These are phyloP conservation scores for Periparus ater DNA, from an alignment of 2,797 vertebrate genomes.

Conservation along the genomic window DNA sequence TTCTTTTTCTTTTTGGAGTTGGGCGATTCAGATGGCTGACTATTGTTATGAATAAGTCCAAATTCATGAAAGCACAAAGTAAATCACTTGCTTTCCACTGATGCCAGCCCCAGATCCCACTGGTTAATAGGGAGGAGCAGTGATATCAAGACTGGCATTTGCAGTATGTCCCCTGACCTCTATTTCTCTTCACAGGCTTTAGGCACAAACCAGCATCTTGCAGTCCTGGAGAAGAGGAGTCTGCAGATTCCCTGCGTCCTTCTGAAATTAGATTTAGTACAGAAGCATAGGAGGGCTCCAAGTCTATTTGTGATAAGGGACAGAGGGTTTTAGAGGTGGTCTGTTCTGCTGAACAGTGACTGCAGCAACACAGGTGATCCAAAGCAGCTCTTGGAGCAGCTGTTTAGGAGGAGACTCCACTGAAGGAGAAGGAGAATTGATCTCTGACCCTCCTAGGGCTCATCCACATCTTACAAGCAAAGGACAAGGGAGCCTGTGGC, in stretches of 20 bases:
- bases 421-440: background rate
- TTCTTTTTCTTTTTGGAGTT: background rate
- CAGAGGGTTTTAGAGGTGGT: background rate
- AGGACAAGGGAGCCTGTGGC: background rate
- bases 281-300: background rate
- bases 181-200: background rate
- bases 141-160: background rate
- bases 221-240: background rate
- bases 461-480: accelerated
- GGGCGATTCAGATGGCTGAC: background rate
- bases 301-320: background rate
- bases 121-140: background rate
- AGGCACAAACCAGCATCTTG: background rate
- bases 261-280: background rate
- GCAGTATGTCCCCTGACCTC: background rate
- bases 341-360: background rate
- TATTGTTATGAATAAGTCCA: background rate
- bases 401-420: background rate
- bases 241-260: background rate
- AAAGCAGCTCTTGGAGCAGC: background rate
- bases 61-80: background rate
- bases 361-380: background rate
- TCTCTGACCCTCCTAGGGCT: background rate
- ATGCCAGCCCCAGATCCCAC: background rate
- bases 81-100: background rate